Percentiles rank a stretch among this genome's conserved stretches.
phyloP scores from a whole-genome alignment of 2,113 vertebrate genomes.

The Kobus ellipsiprymnus region DNA sequence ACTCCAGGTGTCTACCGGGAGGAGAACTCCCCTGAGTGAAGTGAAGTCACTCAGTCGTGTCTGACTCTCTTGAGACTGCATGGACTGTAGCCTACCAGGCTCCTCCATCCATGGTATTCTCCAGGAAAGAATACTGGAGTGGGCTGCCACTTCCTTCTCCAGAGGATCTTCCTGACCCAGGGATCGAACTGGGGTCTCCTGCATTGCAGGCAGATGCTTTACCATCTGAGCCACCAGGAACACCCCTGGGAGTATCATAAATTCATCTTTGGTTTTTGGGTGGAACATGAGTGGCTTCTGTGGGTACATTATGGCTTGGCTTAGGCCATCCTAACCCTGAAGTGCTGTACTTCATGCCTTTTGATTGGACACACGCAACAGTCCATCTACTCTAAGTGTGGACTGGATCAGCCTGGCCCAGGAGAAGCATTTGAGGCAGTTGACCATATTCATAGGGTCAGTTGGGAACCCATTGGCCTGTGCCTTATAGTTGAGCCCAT shows the following conservation, averaged over 20 bases:
- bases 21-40: not conserved
- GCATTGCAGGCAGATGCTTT: not conserved
- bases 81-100: not conserved
- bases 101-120: not conserved
- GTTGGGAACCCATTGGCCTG: not conserved
- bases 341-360: not conserved
- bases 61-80: not conserved
- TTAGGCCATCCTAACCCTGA: not conserved
- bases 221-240: not conserved
- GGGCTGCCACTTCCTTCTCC: not conserved
- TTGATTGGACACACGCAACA: not conserved
- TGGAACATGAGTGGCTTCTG: constrained; percentile 7
- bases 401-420: not conserved
- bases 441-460: not conserved
- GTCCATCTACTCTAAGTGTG: not conserved
- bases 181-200: not conserved
- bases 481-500: not conserved
- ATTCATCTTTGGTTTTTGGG: not conserved
- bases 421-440: not conserved
- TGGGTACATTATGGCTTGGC: not conserved
- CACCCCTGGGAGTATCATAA: not conserved
- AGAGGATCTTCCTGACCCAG: too few species aligned
- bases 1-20: not conserved
- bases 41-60: too few species aligned
- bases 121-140: not conserved